These are phyloP conservation scores for Cavia aperea DNA, from an alignment of 2,113 vertebrate genomes.

Conservation along the genomic window DNA sequence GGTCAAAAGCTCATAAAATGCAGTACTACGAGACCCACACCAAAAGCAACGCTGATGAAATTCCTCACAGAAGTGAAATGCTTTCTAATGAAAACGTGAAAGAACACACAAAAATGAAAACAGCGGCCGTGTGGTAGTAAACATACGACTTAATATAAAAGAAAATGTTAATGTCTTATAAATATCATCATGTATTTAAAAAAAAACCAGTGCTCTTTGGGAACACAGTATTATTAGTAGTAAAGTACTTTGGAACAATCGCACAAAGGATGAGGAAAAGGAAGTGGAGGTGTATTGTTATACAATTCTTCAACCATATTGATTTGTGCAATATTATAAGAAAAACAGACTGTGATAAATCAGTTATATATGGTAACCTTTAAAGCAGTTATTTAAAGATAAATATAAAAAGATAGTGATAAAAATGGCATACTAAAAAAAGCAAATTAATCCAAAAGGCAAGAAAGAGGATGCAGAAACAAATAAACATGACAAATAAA, in stretches of 20 bases:
- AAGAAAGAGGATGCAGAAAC: background rate
- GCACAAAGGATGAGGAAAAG: background rate
- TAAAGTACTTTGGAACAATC: background rate
- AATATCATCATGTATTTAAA: slow-evolving; percentile 20
- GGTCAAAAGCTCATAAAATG: background rate
- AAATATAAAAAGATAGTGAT: background rate
- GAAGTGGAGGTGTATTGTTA: background rate
- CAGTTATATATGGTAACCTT: background rate
- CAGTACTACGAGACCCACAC: background rate
- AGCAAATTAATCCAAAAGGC: background rate
- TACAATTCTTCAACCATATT: background rate
- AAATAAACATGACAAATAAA: background rate
- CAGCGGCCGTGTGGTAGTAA: background rate
- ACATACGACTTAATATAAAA: background rate
- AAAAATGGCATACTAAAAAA: slow-evolving; percentile 6
- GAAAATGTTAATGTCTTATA: background rate
- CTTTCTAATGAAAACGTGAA: background rate
- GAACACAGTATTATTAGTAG: background rate
- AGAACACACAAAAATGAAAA: background rate
- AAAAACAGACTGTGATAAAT: background rate
- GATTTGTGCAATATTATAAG: background rate
- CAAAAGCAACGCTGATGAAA: background rate
- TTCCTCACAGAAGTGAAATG: background rate
- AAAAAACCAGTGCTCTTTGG: background rate
- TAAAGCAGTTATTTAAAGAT: background rate